Base-by-base conservation (phyloP, 2,888 invertebrate species). In the Acleris holmiana region DNA sequence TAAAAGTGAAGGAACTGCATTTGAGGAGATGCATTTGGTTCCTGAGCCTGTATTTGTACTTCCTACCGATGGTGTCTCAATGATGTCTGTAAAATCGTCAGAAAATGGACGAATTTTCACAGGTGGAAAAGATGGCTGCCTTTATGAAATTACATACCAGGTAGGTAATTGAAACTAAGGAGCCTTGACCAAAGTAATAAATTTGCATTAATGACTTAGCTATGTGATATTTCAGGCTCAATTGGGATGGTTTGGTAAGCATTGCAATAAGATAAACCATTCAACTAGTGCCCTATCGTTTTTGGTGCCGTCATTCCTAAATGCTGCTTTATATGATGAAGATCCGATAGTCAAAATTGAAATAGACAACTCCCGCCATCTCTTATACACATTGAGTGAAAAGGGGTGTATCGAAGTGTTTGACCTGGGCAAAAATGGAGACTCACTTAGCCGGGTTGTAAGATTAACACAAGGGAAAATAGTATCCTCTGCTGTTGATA, bases 131-230 rank as follows among this genome's bases (percentile, higher is more conserved):
- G 99, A 99, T 93, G 98, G 99, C 10, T 97, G 96, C 74, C 92
- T 99, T 1, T 99, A 97, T 93, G 99, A 99, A 94, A 95, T 99
- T 71, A 95, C 95, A 71, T 99, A 99, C 90, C 97, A 98, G 94
- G 98, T 97, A 35, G 13, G 35, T 35, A 1, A 35, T 35, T 35
- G 8, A 35, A 35, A 13, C 10, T 35, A 13, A 35, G 13, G 4
- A 13, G 4, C 3, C 35, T 35, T 1, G 4, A 13, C 13, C 35
- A 10, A 35, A 35, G 2, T 8, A 13, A 3, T 35, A 13, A 4
- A 13, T 35, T 10, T n/a, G n/a, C 4, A 35, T 35, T 10, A 35
- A 35, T 35, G 2, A 13, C 35, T 44, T 1, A 50, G 21, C 29
- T 35, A 44, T 19, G 4, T 48, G 41, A 19, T 61, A n/a, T 61